These are phyloP conservation scores for Ciconia boyciana DNA, from an alignment of 2,113 vertebrate species.

Conservation along the genomic window DNA sequence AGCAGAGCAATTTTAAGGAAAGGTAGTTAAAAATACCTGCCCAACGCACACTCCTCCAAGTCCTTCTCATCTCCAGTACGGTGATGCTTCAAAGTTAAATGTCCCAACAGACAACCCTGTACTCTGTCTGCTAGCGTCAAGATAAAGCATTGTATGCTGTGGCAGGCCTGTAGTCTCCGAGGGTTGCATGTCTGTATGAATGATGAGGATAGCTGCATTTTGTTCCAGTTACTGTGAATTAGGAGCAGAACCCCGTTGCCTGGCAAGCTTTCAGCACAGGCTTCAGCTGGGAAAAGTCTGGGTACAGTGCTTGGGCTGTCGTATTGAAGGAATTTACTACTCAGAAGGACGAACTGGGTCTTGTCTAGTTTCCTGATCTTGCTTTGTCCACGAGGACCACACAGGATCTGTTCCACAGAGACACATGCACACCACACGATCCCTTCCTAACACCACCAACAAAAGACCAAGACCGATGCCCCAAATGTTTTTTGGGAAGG, in stretches of 20 bases:
- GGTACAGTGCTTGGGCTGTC: background rate
- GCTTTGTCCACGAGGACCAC: background rate
- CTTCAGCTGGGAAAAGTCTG: background rate
- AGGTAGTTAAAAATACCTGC: conserved; percentile 7
- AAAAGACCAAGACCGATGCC: background rate
- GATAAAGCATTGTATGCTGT: background rate
- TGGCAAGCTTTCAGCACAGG: background rate
- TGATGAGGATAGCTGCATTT: conserved; percentile 1
- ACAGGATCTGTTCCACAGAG: background rate
- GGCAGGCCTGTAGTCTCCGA: background rate
- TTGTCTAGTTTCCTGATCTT: background rate
- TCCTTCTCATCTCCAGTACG: background rate
- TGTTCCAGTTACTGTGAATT: background rate
- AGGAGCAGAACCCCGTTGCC: background rate
- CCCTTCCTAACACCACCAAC: background rate
- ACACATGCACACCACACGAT: background rate
- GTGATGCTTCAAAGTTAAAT: background rate
- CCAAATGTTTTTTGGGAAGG: background rate
- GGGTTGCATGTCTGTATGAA: background rate
- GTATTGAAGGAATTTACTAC: background rate
- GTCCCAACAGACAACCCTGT: background rate
- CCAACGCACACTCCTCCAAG: background rate
- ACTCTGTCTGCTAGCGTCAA: background rate
- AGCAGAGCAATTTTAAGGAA: background rate
- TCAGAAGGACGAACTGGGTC: background rate